phyloP scores from a whole-genome alignment of 2,797 vertebrate genomes.

The Cryptoprocta ferox region DNA sequence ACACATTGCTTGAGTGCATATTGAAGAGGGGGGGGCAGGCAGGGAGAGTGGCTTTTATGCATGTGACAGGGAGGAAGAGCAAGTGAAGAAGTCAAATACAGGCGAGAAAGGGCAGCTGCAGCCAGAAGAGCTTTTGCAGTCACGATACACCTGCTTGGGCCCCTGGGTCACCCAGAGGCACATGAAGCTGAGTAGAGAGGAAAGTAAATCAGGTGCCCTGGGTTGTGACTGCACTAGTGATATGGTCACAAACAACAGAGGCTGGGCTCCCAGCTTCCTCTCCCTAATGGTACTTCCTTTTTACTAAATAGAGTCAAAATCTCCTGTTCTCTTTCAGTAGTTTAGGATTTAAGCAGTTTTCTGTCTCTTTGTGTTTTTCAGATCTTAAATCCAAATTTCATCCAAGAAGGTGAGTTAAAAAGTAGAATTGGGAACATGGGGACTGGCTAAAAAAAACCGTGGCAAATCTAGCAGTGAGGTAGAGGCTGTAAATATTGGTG shows the following conservation, averaged over 20 bases:
- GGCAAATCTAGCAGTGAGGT: neutral
- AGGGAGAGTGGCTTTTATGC: neutral
- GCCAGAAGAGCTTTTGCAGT: neutral
- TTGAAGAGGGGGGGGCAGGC: neutral
- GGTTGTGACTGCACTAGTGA: fast-evolving
- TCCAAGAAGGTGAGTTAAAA: conserved; percentile 96
- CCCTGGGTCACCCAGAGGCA: neutral
- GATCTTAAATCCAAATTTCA: conserved; percentile 99
- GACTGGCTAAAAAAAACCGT: neutral
- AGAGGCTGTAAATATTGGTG: too few species aligned
- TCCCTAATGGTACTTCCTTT: neutral
- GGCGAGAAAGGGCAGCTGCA: neutral
- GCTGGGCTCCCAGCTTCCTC: neutral
- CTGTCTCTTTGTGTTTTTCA: conserved; percentile 87
- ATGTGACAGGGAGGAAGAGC: neutral
- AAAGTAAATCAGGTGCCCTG: neutral
- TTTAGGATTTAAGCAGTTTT: conserved; percentile 66
- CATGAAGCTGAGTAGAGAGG: neutral
- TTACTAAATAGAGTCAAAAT: neutral
- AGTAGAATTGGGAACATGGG: neutral
- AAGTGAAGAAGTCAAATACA: fast-evolving
- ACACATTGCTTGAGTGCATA: fast-evolving
- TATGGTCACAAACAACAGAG: fast-evolving
- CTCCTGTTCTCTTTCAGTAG: neutral
- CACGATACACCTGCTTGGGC: fast-evolving